These are phyloP conservation scores for Solenodon paradoxus DNA, from an alignment of 2,113 vertebrate genomes.

Conservation along the genomic window DNA sequence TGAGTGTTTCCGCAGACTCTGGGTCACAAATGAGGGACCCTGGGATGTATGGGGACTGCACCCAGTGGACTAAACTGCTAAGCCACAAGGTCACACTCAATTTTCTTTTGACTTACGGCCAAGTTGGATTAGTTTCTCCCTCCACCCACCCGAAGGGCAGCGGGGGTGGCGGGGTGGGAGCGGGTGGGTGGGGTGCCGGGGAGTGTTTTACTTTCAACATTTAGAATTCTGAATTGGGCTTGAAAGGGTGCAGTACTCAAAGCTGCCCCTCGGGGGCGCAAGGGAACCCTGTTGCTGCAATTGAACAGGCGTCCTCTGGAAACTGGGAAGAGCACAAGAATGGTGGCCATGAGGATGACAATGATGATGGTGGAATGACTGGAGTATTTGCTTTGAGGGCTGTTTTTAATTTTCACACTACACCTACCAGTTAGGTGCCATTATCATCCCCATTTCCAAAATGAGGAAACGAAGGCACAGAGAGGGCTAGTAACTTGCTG, in stretches of 20 bases:
- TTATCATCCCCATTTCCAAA: not conserved
- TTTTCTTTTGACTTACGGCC: not conserved
- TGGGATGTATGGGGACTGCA: no score
- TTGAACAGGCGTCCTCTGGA: not conserved
- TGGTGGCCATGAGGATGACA: rapidly evolving
- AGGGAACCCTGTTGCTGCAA: not conserved
- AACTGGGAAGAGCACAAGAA: not conserved
- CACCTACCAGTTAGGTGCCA: not conserved
- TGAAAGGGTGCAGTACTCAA: not conserved
- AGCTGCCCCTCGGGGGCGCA: not conserved
- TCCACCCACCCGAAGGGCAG: no score
- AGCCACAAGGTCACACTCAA: no score
- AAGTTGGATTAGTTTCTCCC: not conserved
- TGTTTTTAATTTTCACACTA: not conserved
- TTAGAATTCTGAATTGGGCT: not conserved
- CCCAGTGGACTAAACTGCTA: no score
- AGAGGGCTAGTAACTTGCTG: not conserved
- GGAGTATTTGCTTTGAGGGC: not conserved
- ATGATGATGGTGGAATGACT: not conserved
- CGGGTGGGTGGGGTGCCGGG: no score
- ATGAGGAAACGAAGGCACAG: not conserved
- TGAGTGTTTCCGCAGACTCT: no score
- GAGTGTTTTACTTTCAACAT: not conserved
- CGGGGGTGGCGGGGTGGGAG: no score
- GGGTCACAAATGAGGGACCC: no score